Percentiles rank a stretch among this genome's conserved stretches.
Evolutionary conservation across 2,888 invertebrate genomes (phyloP).

Genomic region (Papilio demoleus): DNA sequence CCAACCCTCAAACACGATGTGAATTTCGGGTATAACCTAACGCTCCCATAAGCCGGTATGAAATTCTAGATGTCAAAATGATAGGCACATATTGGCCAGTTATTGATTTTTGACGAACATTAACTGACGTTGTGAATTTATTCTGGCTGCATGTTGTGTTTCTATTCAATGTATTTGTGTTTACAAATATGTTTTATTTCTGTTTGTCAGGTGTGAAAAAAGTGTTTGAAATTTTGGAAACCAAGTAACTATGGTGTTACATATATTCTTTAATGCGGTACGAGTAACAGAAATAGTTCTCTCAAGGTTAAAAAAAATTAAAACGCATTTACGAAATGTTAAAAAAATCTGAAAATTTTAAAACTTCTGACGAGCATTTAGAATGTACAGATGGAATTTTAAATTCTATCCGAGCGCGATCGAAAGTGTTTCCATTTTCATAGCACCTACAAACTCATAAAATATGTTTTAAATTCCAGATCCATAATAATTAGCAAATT

Average conservation of each 20-base stretch:
- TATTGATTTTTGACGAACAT: slow-evolving; percentile 73
- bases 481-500: slow-evolving; percentile 23
- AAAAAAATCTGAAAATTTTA: neutral
- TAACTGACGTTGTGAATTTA: slow-evolving; percentile 59
- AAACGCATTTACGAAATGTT: neutral
- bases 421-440: neutral
- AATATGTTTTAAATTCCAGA: slow-evolving; percentile 25
- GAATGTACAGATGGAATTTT: neutral
- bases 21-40: slow-evolving; percentile 49
- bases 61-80: slow-evolving; percentile 78
- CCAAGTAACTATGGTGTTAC: neutral
- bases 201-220: slow-evolving; percentile 2
- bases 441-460: neutral
- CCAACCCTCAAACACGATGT: slow-evolving; percentile 64
- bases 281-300: neutral
- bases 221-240: neutral
- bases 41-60: slow-evolving; percentile 55
- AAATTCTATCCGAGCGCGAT: neutral
- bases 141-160: slow-evolving; percentile 49
- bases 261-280: neutral
- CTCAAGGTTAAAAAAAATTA: neutral
- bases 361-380: neutral
- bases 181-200: neutral
- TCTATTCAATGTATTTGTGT: slow-evolving; percentile 35
- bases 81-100: slow-evolving; percentile 72